Conservation (phyloP, 2,888 invertebrate species). For the Aphidius colemani region DNA sequence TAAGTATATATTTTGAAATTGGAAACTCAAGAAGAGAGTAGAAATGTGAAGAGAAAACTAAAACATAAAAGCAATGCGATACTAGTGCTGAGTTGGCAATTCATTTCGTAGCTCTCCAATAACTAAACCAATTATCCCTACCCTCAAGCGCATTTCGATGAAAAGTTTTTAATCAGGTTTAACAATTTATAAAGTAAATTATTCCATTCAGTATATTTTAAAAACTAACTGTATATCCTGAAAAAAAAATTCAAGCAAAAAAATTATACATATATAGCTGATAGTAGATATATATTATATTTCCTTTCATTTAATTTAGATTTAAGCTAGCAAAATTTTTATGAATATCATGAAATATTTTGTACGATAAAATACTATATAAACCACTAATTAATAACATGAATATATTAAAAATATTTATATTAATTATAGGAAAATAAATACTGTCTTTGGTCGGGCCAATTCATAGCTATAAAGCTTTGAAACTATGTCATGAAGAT, state of each 20-base stretch:
- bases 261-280: neutral
- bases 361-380: no score
- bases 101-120: slow-evolving; percentile 45
- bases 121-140: slow-evolving; percentile 53
- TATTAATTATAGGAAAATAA: no score
- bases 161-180: slow-evolving; percentile 42
- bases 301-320: no score
- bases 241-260: neutral
- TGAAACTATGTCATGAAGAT: no score
- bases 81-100: slow-evolving; percentile 42
- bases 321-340: no score
- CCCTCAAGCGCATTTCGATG: neutral
- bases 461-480: no score
- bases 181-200: slow-evolving; percentile 10
- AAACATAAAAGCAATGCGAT: slow-evolving; percentile 32
- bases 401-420: no score
- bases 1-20: slow-evolving; percentile 10
- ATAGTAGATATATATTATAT: no score
- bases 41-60: neutral
- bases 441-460: no score
- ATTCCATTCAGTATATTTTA: slow-evolving; percentile 2
- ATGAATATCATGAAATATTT: no score
- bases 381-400: no score
- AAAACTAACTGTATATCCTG: neutral
- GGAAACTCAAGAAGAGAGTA: slow-evolving; percentile 13